Evolutionary conservation across 2,888 invertebrate genomes (phyloP), one percentile per base, ranked within the genome.

Genomic region (Alloscopus bannaensis): DNA sequence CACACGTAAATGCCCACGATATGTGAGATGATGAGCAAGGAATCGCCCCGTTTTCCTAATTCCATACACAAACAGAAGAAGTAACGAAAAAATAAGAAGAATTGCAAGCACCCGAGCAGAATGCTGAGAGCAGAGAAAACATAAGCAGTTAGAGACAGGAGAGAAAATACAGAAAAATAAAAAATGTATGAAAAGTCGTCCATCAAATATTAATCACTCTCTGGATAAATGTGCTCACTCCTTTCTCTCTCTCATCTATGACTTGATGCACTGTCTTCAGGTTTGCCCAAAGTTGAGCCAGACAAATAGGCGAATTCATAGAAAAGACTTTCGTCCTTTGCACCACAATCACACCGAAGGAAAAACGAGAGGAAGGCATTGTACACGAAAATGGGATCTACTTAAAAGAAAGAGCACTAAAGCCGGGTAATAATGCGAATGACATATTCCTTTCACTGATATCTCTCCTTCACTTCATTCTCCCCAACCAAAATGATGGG

Each of bases 131-230:
- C 52, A 28, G 57, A 18, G 26, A 60, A 60, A 40, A 45, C 28
- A 40, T 52, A 55, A 3, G n/a, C n/a, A n/a, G 16, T 40, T 40
- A 66, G 45, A 24, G 36, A 62, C 42, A 28, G 20, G 31, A 22
- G n/a, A 59, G 47, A 50, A 40, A 36, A 50, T 24, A 36, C 13
- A 57, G 60, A 29, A 36, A 72, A 73, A 80, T 80, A 66, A 80
- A 80, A 80, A 80, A 73, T 73, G 68, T 73, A 80, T 73, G 42
- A 69, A 69, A 72, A 68, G 73, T 60, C 71, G 68, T 68, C 80
- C 50, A 80, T 80, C 80, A 80, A 80, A 80, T 80, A 80, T 80
- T 80, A 80, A 80, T 80, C 80, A 80, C 72, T 68, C n/a, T n/a
- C 72, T 69, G 80, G 80, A 80, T 80, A 72, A 78, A 72, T 68